A percentile compares a stretch with the other conserved stretches of the same genome.
phyloP scores from a whole-genome alignment of 1,140 invertebrate genomes.

The Leptonema lineaticorne region DNA sequence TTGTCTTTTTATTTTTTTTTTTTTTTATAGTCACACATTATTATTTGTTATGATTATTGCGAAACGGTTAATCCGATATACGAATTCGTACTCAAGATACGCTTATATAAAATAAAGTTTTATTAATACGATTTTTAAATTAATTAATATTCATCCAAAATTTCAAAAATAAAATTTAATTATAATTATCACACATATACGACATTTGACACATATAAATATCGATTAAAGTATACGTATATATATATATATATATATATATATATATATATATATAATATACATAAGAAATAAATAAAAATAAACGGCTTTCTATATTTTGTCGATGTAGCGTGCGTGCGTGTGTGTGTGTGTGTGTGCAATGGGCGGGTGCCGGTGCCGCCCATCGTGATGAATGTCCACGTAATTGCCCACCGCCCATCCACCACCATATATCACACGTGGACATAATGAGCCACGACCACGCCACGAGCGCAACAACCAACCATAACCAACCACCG shows the following conservation, averaged over 20 bases:
- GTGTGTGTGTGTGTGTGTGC: background rate
- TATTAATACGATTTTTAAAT: too few relatives aligned
- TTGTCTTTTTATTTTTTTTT: too few relatives aligned
- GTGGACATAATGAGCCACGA: slow-evolving; percentile 19
- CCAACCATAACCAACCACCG: background rate
- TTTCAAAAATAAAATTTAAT: too few relatives aligned
- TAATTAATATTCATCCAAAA: too few relatives aligned
- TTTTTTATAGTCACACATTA: too few relatives aligned
- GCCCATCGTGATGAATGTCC: slow-evolving; percentile 15
- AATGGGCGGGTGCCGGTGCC: slow-evolving; percentile 4
- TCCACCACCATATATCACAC: slow-evolving; percentile 17
- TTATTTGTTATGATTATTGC: too few relatives aligned
- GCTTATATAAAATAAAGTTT: too few relatives aligned
- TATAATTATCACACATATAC: background rate
- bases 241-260: background rate
- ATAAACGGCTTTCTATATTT: background rate
- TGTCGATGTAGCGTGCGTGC: background rate
- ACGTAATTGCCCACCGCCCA: slow-evolving; percentile 15
- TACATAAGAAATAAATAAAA: background rate
- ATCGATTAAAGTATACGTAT: background rate
- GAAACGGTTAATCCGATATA: too few relatives aligned
- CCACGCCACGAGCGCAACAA: slow-evolving; percentile 4
- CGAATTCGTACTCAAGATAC: too few relatives aligned
- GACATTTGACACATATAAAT: background rate
- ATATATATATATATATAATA: background rate